These are phyloP conservation scores for Phrynosoma platyrhinos DNA, from an alignment of 2,113 vertebrate species.

Conservation along the genomic window DNA sequence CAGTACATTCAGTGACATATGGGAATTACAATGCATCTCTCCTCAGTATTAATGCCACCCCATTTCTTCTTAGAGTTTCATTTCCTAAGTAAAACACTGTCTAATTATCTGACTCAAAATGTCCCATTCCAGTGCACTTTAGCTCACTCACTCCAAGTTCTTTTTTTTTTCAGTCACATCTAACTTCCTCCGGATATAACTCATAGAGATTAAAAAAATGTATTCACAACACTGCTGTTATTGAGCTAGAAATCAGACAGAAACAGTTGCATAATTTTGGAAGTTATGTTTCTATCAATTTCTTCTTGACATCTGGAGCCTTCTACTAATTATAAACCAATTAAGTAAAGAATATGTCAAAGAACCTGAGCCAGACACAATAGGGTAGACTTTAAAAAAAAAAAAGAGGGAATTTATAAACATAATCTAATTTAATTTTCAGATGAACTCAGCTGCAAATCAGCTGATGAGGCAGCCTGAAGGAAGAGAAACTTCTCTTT, in stretches of 20 bases:
- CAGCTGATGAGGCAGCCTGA: constrained; percentile 46
- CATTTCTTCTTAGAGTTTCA: too few relatives aligned
- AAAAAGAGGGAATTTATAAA: constrained; percentile 54
- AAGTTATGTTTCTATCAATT: constrained; percentile 26
- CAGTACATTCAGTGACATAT: too few relatives aligned
- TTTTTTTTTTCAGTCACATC: too few relatives aligned
- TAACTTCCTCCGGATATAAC: constrained; percentile 5
- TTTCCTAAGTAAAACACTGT: too few relatives aligned
- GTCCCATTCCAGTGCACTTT: too few relatives aligned
- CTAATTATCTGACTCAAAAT: too few relatives aligned
- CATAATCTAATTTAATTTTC: constrained; percentile 64
- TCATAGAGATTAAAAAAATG: constrained; percentile 47
- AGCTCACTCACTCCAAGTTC: too few relatives aligned
- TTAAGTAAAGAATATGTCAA: constrained; percentile 53
- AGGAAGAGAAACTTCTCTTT: constrained; percentile 45
- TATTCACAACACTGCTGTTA: constrained; percentile 14
- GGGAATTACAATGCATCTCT: too few relatives aligned
- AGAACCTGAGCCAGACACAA: constrained; percentile 56
- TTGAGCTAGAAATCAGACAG: constrained; percentile 6
- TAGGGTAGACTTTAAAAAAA: constrained; percentile 17
- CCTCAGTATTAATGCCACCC: too few relatives aligned
- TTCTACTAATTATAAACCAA: constrained; percentile 52
- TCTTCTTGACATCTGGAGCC: constrained; percentile 55
- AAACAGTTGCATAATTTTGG: constrained; percentile 36
- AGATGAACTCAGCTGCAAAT: constrained; percentile 57